Conservation (phyloP, 2,888 invertebrate genomes). For the Epicampocera succincta region DNA sequence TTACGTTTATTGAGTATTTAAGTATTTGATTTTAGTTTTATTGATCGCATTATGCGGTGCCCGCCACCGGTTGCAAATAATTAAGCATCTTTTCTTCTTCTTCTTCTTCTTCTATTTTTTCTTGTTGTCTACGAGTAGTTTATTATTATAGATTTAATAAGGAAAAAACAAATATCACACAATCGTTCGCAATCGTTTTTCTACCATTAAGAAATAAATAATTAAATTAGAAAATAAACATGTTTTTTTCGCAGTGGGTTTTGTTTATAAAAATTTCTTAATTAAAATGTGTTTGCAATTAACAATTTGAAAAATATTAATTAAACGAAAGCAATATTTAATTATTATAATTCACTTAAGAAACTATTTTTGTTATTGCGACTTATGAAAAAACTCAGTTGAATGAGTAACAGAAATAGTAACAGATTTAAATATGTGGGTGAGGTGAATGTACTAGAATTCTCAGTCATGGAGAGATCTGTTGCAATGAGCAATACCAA, state of each 20-base stretch:
- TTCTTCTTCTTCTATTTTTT: too few relatives aligned
- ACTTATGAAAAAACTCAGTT: not conserved
- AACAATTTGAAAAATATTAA: slow-evolving; percentile 35
- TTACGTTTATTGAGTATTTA: slow-evolving; percentile 34
- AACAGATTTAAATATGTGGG: too few relatives aligned
- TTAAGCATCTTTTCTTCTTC: slow-evolving; percentile 62
- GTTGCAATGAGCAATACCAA: too few relatives aligned
- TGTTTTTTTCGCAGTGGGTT: slow-evolving; percentile 48
- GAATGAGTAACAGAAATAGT: not conserved
- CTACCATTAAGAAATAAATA: slow-evolving; percentile 52
- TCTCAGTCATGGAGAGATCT: too few relatives aligned
- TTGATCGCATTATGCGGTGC: slow-evolving; percentile 33
- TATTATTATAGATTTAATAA: slow-evolving; percentile 59
- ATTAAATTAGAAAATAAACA: slow-evolving; percentile 56
- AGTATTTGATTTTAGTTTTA: slow-evolving; percentile 11
- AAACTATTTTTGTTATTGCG: slow-evolving; percentile 19
- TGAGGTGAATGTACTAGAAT: too few relatives aligned
- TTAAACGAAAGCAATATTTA: not conserved
- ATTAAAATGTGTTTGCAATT: slow-evolving; percentile 67
- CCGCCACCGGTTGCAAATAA: slow-evolving; percentile 62
- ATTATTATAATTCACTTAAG: slow-evolving; percentile 28
- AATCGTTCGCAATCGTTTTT: slow-evolving; percentile 38
- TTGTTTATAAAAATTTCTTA: slow-evolving; percentile 61
- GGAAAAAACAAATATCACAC: slow-evolving; percentile 50
- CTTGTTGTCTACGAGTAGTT: too few relatives aligned